phyloP scores from a whole-genome alignment of 2,797 vertebrate genomes.

The Sebastes diploproa region DNA sequence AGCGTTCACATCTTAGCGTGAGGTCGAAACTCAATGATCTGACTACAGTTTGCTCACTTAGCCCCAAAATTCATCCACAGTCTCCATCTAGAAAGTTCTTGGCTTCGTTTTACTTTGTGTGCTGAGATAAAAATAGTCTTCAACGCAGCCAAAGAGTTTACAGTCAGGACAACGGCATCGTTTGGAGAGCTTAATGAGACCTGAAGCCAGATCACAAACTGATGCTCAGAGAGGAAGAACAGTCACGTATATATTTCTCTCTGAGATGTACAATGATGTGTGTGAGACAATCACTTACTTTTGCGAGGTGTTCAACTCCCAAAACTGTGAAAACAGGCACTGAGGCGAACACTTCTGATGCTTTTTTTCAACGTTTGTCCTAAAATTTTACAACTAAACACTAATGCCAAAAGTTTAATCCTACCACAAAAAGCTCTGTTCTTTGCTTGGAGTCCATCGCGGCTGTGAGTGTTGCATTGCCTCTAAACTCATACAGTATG shows the following conservation, averaged over 20 bases:
- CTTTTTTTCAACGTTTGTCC: background rate
- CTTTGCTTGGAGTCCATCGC: background rate
- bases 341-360: background rate
- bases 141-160: slow-evolving; percentile 42
- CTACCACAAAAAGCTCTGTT: background rate
- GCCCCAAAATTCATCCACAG: slow-evolving; percentile 50
- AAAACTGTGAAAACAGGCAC: background rate
- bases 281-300: slow-evolving; percentile 14
- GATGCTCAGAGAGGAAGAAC: slow-evolving; percentile 9
- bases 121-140: slow-evolving; percentile 47
- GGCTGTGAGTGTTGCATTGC: background rate
- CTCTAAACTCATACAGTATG: background rate
- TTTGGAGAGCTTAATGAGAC: slow-evolving; percentile 44
- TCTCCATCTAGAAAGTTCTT: slow-evolving; percentile 50
- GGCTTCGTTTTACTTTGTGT: slow-evolving; percentile 26
- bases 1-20: slow-evolving; percentile 53
- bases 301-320: background rate
- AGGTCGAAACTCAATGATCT: slow-evolving; percentile 45
- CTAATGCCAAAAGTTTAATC: background rate
- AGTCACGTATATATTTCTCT: background rate
- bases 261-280: background rate
- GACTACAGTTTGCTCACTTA: slow-evolving; percentile 47
- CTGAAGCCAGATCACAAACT: slow-evolving; percentile 45
- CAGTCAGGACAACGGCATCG: slow-evolving; percentile 16
- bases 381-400: background rate